Percentiles rank a stretch among this genome's conserved stretches.
Evolutionary conservation across 1,140 invertebrate genomes (phyloP).

Genomic region (Samia ricini): DNA sequence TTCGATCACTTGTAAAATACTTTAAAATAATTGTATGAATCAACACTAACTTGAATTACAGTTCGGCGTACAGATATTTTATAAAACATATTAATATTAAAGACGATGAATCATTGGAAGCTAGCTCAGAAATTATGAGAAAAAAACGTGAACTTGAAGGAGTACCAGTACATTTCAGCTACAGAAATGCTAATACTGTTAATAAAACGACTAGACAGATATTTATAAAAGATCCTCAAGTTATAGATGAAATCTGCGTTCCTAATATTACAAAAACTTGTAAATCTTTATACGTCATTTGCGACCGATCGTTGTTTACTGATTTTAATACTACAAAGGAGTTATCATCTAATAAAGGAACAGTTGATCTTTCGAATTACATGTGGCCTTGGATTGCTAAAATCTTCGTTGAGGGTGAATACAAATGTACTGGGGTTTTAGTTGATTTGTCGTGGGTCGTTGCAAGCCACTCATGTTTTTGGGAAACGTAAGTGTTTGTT

Average conservation of each 20-base stretch:
- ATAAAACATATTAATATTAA: conserved; percentile 64
- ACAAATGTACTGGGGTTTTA: conserved; percentile 82
- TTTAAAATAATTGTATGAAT: no score
- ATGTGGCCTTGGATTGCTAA: conserved; percentile 84
- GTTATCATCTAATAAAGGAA: conserved; percentile 22
- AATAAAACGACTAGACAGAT: conserved; percentile 32
- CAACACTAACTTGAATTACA: conserved; percentile 43
- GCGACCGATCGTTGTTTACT: conserved; percentile 51
- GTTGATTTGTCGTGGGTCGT: conserved; percentile 82
- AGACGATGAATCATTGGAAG: conserved; percentile 32
- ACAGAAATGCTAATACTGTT: conserved; percentile 27
- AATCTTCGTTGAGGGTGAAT: conserved; percentile 82
- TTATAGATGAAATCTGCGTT: conserved; percentile 59
- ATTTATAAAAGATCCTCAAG: conserved; percentile 47
- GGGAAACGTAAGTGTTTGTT: conserved; percentile 71
- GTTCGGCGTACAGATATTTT: conserved; percentile 54
- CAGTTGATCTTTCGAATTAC: conserved; percentile 17
- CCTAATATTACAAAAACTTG: conserved; percentile 68
- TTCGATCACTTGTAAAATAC: no score
- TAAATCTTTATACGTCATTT: conserved; percentile 59
- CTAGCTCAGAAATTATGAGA: conserved; percentile 26
- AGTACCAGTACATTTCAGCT: conserved; percentile 47
- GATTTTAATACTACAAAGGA: conserved; percentile 37
- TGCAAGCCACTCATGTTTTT: conserved; percentile 78
- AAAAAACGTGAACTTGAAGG: conserved; percentile 35